Base-by-base conservation (phyloP, 2,888 invertebrate species). In the Mythimna loreyi region DNA sequence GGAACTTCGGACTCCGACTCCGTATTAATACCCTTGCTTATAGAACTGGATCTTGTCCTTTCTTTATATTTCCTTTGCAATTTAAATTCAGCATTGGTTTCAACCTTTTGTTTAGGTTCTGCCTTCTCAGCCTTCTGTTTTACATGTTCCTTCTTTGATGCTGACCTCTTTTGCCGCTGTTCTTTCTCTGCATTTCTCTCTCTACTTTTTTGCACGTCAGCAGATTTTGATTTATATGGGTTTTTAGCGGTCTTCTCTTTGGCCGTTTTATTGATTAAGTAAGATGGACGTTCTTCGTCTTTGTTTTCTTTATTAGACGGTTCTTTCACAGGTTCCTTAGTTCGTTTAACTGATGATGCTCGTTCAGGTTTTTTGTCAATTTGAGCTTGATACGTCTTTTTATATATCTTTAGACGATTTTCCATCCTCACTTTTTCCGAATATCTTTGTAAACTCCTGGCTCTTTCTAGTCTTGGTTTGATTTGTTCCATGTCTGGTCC, bases 371-470 rank as follows among this genome's bases (percentile, higher is more conserved):
- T 90, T 76, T 87, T 90, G 7, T 91, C 88, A 2, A 82, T 87
- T 30, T 93, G 92, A 47, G 81, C 84, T 85, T 93, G 89, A 33
- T 90, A 75, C 0, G 90, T 87, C 61, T 90, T 93, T 80, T 94
- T 95, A 69, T 96, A 96, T 75, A 96, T 94, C 85, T 86, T 92
- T 3, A 95, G 83, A 25, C 94, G 88, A 75, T 96, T 96, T 85
- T 94, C 94, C 93, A 94, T 94, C 80, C 96, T 89, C 0, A 96
- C 93, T 75, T 92, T 94, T 85, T 96, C 96, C 2, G 96, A 96
- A 84, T 96, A 96, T 78, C 96, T 91, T 84, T 96, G 96, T 33
- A 96, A 89, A 64, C 96, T 95, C 78, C 93, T 89, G 57, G 96
- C 95, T 88, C 96, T 90, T 81, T 95, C 95, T 50, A 95, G 78